phyloP scores from a whole-genome alignment of 1,140 invertebrate species.

The Doryteuthis pealeii region DNA sequence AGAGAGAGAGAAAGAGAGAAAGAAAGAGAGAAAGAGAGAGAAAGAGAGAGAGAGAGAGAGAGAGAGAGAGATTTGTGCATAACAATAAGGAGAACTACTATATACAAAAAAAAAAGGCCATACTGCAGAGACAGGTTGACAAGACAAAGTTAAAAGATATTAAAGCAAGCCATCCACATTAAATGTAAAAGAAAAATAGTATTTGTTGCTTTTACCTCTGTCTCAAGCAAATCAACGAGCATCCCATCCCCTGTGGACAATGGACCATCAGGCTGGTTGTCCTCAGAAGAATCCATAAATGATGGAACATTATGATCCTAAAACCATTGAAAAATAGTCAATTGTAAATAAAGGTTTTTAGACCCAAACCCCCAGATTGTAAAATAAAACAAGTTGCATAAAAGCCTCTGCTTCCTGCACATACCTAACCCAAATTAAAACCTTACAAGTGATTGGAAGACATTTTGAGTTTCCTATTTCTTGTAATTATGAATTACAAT shows the following conservation, averaged over 20 bases:
- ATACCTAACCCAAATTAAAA: too few relatives aligned
- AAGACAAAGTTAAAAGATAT: neutral
- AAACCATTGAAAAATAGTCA: neutral
- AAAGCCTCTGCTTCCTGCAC: too few relatives aligned
- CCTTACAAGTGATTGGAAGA: too few relatives aligned
- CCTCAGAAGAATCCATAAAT: neutral
- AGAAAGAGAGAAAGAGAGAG: neutral
- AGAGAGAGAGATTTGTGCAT: neutral
- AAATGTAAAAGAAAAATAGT: neutral
- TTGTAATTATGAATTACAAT: too few relatives aligned
- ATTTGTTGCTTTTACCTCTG: constrained; percentile 44
- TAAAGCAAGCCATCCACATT: neutral
- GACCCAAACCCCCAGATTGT: too few relatives aligned
- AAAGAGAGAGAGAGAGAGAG: neutral
- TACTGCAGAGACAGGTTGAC: neutral
- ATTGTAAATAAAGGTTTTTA: too few relatives aligned
- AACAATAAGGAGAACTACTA: neutral
- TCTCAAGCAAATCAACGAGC: constrained; percentile 64
- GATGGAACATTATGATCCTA: constrained; percentile 2
- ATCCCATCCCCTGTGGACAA: constrained; percentile 44
- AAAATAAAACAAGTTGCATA: too few relatives aligned
- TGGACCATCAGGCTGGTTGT: constrained; percentile 11
- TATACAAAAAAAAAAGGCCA: neutral
- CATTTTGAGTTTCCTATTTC: too few relatives aligned
- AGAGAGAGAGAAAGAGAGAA: neutral